Evolutionary conservation across 2,888 invertebrate species (phyloP).

Genomic region (Arrhopalites spinosus): DNA sequence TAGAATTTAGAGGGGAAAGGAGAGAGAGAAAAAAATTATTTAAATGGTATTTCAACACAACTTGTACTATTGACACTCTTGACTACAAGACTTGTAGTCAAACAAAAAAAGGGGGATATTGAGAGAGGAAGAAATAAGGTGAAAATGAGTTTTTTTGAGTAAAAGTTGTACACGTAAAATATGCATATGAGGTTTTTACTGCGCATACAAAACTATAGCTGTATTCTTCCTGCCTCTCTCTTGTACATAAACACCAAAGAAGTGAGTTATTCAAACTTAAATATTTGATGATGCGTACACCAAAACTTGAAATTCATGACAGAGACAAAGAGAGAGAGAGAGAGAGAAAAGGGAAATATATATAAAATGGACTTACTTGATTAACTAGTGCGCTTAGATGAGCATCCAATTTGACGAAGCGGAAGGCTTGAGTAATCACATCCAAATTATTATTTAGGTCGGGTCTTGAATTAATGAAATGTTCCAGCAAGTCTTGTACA

Average conservation of each 20-base stretch:
- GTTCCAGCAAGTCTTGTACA: constrained; percentile 41
- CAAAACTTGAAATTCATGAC: not conserved
- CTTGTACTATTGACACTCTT: too few relatives aligned
- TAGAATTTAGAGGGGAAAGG: not conserved
- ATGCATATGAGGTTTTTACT: too few relatives aligned
- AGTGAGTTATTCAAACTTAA: not conserved
- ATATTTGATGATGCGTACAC: too few relatives aligned
- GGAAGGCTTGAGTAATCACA: constrained; percentile 54
- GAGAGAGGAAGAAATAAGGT: too few relatives aligned
- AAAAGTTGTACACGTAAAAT: too few relatives aligned
- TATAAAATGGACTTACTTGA: constrained; percentile 43
- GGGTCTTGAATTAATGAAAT: constrained; percentile 45
- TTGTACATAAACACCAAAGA: not conserved
- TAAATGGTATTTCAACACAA: too few relatives aligned
- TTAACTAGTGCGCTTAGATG: constrained; percentile 46
- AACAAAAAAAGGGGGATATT: too few relatives aligned
- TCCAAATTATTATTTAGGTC: constrained; percentile 44
- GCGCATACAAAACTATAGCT: too few relatives aligned
- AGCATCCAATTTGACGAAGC: constrained; percentile 52
- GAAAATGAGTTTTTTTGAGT: too few relatives aligned
- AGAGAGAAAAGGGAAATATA: constrained; percentile 3
- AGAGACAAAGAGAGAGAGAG: not conserved
- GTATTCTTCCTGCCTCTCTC: too few relatives aligned
- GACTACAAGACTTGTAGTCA: too few relatives aligned
- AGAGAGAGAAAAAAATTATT: not conserved